These are phyloP conservation scores for Typhlichthys subterraneus DNA, from an alignment of 2,797 vertebrate species.

Conservation along the genomic window DNA sequence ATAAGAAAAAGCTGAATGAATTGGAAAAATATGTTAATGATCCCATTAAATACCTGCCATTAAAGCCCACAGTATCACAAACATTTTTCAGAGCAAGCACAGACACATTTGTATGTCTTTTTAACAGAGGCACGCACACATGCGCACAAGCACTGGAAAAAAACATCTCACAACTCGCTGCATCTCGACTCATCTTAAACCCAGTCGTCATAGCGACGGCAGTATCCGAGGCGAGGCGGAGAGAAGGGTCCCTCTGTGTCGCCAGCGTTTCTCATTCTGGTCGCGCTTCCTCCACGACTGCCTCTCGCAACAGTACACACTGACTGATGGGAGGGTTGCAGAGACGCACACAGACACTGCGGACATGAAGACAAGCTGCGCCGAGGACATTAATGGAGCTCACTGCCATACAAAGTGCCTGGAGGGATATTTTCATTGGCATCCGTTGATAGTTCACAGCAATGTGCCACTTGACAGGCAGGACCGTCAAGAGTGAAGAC, in stretches of 20 bases:
- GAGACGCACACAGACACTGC: conserved; percentile 13
- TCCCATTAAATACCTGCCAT: conserved; percentile 4
- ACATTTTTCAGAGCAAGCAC: conserved; percentile 11
- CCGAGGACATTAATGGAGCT: conserved; percentile 16
- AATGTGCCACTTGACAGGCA: background rate
- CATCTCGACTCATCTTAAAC: conserved; percentile 51
- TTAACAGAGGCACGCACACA: conserved; percentile 16
- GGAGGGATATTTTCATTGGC: too few relatives aligned
- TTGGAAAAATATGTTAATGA: conserved; percentile 2
- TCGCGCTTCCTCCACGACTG: conserved; percentile 36
- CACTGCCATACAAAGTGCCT: background rate
- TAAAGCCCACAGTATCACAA: conserved; percentile 10
- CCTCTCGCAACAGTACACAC: conserved; percentile 46
- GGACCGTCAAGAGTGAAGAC: background rate
- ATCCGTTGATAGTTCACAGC: background rate
- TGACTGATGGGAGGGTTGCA: conserved; percentile 26
- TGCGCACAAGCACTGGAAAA: conserved; percentile 26
- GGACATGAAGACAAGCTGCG: conserved; percentile 19
- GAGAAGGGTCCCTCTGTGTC: conserved; percentile 77
- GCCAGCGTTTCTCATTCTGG: conserved; percentile 70
- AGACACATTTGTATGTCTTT: conserved; percentile 20
- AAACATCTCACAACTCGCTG: conserved; percentile 43
- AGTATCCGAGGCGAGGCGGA: conserved; percentile 50
- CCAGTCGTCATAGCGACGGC: conserved; percentile 71
- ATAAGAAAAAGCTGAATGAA: background rate